phyloP scores from a whole-genome alignment of 1,140 invertebrate species.

The Cotesia glomerata region DNA sequence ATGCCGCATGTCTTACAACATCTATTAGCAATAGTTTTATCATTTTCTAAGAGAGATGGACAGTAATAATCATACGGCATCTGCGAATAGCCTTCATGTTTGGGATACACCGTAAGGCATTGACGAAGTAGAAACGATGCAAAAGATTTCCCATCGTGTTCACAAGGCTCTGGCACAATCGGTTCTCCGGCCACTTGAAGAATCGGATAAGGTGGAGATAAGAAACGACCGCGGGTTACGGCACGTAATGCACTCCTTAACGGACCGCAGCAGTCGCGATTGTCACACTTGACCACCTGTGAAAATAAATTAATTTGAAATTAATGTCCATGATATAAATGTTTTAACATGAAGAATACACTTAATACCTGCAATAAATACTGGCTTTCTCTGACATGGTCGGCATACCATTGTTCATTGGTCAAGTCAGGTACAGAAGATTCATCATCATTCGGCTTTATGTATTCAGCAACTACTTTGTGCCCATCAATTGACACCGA shows the following conservation, averaged over 20 bases:
- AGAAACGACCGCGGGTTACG: too few relatives aligned
- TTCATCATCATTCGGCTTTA: neutral
- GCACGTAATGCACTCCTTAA: too few relatives aligned
- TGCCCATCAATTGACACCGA: slow-evolving; percentile 45
- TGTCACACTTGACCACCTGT: too few relatives aligned
- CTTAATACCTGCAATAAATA: slow-evolving; percentile 1
- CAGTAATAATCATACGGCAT: slow-evolving; percentile 15
- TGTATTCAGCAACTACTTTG: slow-evolving; percentile 45
- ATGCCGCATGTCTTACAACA: too few relatives aligned
- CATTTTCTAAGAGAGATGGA: neutral
- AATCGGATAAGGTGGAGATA: too few relatives aligned
- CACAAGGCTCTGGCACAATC: neutral
- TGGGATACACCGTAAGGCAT: neutral
- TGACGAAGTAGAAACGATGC: slow-evolving; percentile 1
- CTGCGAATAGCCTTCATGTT: neutral
- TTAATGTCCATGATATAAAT: too few relatives aligned
- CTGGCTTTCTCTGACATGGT: slow-evolving; percentile 21
- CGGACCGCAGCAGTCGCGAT: too few relatives aligned
- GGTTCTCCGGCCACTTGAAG: too few relatives aligned
- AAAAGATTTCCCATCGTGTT: slow-evolving; percentile 11
- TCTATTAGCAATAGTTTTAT: too few relatives aligned
- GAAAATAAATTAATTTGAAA: too few relatives aligned
- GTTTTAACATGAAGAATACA: too few relatives aligned
- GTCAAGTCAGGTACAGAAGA: neutral
- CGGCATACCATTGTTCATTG: slow-evolving; percentile 2